Conservation (phyloP, 1,140 invertebrate species). For the Drosophila murphyi region DNA sequence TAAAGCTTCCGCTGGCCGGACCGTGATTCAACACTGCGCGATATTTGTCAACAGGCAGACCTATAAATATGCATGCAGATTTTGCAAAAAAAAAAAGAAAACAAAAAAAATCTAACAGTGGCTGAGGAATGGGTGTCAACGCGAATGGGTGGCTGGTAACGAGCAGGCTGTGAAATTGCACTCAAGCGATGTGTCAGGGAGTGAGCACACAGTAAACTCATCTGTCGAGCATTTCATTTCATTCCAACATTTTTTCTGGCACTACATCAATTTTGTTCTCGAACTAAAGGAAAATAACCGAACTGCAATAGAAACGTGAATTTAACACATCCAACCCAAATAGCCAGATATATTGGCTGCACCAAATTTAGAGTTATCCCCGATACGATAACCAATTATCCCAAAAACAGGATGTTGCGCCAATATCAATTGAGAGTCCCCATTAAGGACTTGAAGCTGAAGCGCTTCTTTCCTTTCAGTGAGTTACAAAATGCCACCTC, state of each 20-base stretch:
- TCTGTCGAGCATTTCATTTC: constrained; percentile 53
- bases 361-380: constrained; percentile 27
- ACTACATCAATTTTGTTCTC: constrained; percentile 50
- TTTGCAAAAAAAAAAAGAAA: neutral
- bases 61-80: constrained; percentile 76
- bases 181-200: constrained; percentile 47
- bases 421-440: constrained; percentile 36
- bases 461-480: constrained; percentile 30
- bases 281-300: constrained; percentile 35
- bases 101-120: constrained; percentile 1
- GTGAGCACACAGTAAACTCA: constrained; percentile 24
- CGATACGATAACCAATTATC: constrained; percentile 4
- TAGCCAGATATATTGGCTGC: constrained; percentile 25
- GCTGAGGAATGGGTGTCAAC: neutral
- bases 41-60: constrained; percentile 82
- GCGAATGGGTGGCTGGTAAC: neutral
- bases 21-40: constrained; percentile 72
- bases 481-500: neutral
- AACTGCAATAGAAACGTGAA: constrained; percentile 41
- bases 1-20: constrained; percentile 67
- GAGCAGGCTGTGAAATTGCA: constrained; percentile 66
- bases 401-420: constrained; percentile 33
- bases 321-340: constrained; percentile 28
- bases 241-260: constrained; percentile 58
- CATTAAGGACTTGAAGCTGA: constrained; percentile 26